A percentile compares a stretch with the other conserved stretches of the same genome.
These are phyloP conservation scores for Pteria penguin DNA, from an alignment of 2,888 invertebrate genomes.

Conservation along the genomic window DNA sequence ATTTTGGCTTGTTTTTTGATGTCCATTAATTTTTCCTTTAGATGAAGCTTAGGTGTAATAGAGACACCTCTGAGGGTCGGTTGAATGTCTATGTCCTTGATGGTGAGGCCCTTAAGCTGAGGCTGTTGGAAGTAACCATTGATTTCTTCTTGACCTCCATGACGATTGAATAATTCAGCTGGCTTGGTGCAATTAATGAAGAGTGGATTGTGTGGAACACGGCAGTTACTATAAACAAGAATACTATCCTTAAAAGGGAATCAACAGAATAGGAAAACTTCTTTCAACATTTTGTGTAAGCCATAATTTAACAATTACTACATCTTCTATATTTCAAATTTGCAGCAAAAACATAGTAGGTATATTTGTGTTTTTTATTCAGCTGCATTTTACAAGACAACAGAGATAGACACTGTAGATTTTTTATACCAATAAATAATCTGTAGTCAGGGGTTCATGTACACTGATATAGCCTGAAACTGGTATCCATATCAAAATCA, in stretches of 20 bases:
- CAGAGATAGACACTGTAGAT: no score
- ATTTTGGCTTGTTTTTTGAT: not conserved
- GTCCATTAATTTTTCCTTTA: not conserved
- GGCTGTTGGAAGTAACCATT: slow-evolving; percentile 52
- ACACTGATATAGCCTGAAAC: no score
- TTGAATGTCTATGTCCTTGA: slow-evolving; percentile 55
- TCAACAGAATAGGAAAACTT: not conserved
- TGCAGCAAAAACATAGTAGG: no score
- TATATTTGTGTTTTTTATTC: no score
- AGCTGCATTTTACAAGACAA: no score
- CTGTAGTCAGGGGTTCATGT: no score
- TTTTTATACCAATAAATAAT: no score
- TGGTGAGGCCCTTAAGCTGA: slow-evolving; percentile 42
- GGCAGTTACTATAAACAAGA: slow-evolving; percentile 62
- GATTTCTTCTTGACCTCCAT: slow-evolving; percentile 30
- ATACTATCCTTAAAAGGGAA: not conserved
- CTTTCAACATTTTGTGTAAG: no score
- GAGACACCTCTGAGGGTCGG: slow-evolving; percentile 56
- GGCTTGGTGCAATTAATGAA: slow-evolving; percentile 66
- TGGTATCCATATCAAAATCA: no score
- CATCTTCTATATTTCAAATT: no score
- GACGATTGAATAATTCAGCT: not conserved
- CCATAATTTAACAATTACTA: no score
- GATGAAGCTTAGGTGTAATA: slow-evolving; percentile 46
- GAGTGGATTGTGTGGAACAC: slow-evolving; percentile 69